Conservation (phyloP, 37 sponge, comb jelly and placozoan genomes). For the Halichondria panicea region DNA sequence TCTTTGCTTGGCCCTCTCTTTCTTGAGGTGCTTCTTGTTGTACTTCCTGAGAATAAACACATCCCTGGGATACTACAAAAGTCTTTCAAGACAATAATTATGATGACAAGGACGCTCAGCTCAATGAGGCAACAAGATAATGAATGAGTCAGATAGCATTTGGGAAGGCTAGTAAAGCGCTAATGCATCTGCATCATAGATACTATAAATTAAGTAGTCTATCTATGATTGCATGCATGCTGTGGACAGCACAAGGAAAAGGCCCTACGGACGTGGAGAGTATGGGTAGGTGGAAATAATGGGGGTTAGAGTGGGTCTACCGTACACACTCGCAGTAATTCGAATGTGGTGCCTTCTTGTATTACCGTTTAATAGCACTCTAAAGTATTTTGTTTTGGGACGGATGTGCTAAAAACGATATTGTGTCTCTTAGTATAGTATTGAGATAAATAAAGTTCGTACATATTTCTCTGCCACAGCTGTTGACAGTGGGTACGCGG, state of each 20-base stretch:
- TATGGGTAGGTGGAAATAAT: conserved; percentile 47
- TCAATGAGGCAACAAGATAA: conserved; percentile 92
- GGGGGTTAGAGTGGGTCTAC: not conserved
- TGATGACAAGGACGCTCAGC: conserved; percentile 76
- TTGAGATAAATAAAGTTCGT: too few relatives aligned
- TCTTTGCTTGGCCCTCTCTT: conserved; percentile 61
- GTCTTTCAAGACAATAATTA: too few relatives aligned
- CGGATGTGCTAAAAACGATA: not conserved
- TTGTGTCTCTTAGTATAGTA: not conserved
- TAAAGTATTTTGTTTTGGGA: too few relatives aligned
- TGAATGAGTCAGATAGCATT: conserved; percentile 84
- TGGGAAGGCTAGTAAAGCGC: conserved; percentile 93
- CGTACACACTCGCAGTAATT: not conserved
- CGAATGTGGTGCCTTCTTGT: not conserved
- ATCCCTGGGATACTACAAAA: too few relatives aligned
- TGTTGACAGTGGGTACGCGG: conserved; percentile 87
- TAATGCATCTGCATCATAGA: too few relatives aligned
- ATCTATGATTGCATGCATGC: too few relatives aligned
- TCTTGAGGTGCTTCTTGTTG: conserved; percentile 67
- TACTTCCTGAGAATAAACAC: conserved; percentile 43
- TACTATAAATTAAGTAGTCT: too few relatives aligned
- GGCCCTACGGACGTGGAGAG: conserved; percentile 53
- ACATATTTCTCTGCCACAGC: conserved; percentile 11
- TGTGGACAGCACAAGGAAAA: conserved; percentile 72
- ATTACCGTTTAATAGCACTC: too few relatives aligned